These are phyloP conservation scores for Macrophya alboannulata DNA, from an alignment of 2,888 invertebrate species.

Conservation along the genomic window DNA sequence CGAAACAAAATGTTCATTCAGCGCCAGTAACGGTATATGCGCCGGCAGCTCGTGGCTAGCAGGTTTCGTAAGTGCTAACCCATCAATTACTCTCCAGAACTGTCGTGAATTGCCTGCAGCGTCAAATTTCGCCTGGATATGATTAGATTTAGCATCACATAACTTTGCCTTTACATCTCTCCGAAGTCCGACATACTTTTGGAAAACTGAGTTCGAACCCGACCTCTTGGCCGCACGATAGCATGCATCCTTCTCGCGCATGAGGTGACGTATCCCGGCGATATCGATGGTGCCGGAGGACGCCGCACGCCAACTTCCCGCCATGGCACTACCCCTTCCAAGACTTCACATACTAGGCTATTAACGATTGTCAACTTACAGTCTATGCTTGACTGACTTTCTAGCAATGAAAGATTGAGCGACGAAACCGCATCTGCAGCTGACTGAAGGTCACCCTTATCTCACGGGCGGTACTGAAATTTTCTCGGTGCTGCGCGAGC, in stretches of 20 bases:
- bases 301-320: background rate
- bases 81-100: conserved; percentile 14
- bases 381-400: background rate
- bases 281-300: background rate
- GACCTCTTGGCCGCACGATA: conserved; percentile 7
- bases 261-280: background rate
- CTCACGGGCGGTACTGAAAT: background rate
- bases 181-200: background rate
- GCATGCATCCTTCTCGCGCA: background rate
- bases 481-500: background rate
- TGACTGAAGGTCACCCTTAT: background rate
- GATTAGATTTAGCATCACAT: background rate
- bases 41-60: background rate
- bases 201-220: background rate
- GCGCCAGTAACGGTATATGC: background rate
- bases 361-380: background rate
- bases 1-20: background rate
- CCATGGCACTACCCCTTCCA: background rate
- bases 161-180: background rate
- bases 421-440: background rate
- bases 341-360: background rate
- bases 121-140: background rate
- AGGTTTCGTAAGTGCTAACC: no score
- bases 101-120: background rate
- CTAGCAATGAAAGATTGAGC: background rate